Evolutionary conservation across 2,888 invertebrate species (phyloP).

Genomic region (Teleogryllus oceanicus): DNA sequence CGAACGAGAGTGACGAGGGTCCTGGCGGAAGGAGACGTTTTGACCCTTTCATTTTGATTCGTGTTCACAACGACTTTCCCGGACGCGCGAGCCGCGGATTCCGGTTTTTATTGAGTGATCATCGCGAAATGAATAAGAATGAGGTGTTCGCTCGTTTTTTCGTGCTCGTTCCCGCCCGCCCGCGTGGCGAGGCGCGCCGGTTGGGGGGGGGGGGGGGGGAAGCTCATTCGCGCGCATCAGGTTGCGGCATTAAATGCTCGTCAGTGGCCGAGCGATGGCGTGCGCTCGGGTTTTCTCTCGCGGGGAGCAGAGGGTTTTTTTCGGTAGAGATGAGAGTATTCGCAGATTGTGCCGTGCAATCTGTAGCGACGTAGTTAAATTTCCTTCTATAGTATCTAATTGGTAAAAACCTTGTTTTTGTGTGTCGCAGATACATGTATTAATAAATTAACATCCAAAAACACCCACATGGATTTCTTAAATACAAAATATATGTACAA

Average conservation of each 20-base stretch:
- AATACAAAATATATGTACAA: too few relatives aligned
- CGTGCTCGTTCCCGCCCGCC: background rate
- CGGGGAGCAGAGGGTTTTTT: background rate
- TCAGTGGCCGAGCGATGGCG: background rate
- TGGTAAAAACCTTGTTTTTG: too few relatives aligned
- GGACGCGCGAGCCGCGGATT: too few relatives aligned
- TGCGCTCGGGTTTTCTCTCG: background rate
- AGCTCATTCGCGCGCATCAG: background rate
- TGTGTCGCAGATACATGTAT: too few relatives aligned
- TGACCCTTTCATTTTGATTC: too few relatives aligned
- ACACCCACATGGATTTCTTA: too few relatives aligned
- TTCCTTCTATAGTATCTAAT: too few relatives aligned
- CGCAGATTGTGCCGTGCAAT: background rate
- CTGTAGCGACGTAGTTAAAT: too few relatives aligned
- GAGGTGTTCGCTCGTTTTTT: background rate
- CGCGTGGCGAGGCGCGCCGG: background rate
- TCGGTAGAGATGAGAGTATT: background rate
- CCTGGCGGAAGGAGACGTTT: too few relatives aligned
- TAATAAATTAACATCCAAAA: too few relatives aligned
- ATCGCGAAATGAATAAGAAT: constrained; percentile 18
- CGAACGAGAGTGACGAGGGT: too few relatives aligned
- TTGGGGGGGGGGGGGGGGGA: background rate
- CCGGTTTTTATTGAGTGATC: background rate
- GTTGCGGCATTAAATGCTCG: constrained; percentile 1
- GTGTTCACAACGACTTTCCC: too few relatives aligned